Evolutionary conservation across 2,888 invertebrate genomes (phyloP).

Genomic region (Leucoma salicis): DNA sequence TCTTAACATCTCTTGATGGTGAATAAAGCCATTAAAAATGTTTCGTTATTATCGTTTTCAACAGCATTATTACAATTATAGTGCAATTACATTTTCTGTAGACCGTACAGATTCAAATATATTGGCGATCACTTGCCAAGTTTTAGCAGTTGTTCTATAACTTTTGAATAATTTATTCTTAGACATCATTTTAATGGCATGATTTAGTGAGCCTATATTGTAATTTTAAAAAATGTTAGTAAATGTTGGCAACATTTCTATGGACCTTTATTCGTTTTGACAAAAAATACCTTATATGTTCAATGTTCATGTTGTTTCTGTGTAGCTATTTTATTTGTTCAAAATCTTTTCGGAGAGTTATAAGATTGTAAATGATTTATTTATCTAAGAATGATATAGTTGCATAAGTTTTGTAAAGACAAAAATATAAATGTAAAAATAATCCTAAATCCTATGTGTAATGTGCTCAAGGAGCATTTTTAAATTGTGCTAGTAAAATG

Average conservation of each 20-base stretch:
- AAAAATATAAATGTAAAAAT: slow-evolving; percentile 43
- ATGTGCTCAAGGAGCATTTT: slow-evolving; percentile 58
- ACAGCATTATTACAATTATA: background rate
- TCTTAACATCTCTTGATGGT: no score
- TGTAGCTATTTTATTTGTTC: no score
- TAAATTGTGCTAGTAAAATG: slow-evolving; percentile 35
- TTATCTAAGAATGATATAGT: slow-evolving; percentile 29
- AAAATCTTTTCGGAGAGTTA: no score
- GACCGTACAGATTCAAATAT: background rate
- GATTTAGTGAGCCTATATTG: no score
- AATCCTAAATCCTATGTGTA: slow-evolving; percentile 33
- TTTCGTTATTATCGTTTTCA: slow-evolving; percentile 17
- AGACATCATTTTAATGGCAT: no score
- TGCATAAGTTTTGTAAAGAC: slow-evolving; percentile 42
- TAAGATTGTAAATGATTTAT: no score
- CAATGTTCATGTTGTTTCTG: no score
- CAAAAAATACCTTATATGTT: no score
- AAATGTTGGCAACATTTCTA: no score
- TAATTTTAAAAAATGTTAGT: no score
- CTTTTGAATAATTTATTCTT: no score
- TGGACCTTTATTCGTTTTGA: no score
- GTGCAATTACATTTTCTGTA: background rate
- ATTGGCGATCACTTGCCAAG: background rate
- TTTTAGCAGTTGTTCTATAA: background rate
- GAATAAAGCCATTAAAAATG: slow-evolving; percentile 21